A percentile compares a stretch with the other conserved stretches of the same genome.
These are phyloP conservation scores for Cyanistes caeruleus DNA, from an alignment of 2,113 vertebrate species.

Conservation along the genomic window DNA sequence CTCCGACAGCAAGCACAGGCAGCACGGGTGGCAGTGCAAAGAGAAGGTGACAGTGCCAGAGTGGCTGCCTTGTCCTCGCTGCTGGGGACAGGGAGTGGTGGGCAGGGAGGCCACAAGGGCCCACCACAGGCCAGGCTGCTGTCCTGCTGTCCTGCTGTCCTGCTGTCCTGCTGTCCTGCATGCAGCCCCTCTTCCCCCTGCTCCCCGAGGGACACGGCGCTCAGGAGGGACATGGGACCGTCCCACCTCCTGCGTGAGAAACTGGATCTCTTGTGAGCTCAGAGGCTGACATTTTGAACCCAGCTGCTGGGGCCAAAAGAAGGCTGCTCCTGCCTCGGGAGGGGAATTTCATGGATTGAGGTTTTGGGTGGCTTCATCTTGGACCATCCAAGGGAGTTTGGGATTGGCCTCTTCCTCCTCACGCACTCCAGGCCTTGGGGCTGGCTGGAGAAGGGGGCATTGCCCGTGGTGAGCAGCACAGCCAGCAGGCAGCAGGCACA, in stretches of 20 bases:
- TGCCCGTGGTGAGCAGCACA: rapidly evolving
- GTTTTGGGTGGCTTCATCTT: not conserved
- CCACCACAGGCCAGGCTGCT: not conserved
- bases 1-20: rapidly evolving
- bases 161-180: not conserved
- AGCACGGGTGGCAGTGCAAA: rapidly evolving
- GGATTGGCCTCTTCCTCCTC: not conserved
- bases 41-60: rapidly evolving
- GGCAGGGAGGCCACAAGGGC: not conserved
- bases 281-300: not conserved
- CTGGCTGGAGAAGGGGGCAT: not conserved
- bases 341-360: not conserved
- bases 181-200: not conserved
- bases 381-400: not conserved
- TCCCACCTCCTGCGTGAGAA: not conserved
- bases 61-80: not conserved
- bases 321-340: not conserved
- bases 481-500: not conserved
- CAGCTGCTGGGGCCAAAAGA: not conserved
- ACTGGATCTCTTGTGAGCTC: not conserved
- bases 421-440: rapidly evolving
- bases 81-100: not conserved
- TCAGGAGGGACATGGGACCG: not conserved
- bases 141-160: no score
- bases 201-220: not conserved